Evolutionary conservation across 2,113 vertebrate genomes (phyloP), one percentile per base, ranked within the genome.

Genomic region (Rhegmatorhina hoffmannsi): DNA sequence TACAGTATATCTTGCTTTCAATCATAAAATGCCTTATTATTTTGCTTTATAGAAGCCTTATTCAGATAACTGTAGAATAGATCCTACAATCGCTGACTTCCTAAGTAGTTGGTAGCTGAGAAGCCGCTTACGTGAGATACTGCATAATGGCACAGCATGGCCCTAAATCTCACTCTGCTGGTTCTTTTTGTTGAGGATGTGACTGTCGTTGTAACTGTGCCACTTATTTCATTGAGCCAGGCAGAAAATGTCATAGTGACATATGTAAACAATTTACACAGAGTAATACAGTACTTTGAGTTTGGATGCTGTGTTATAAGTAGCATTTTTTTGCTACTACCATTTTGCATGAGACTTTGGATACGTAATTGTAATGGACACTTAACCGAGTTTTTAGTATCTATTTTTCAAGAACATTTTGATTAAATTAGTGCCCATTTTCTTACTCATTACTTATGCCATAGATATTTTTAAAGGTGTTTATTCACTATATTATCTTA

Each of bases 401-500:
- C 64, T 62, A 8, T 26, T 96, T 96, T 92, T 88, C 52, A 88
- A 92, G 66, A 96, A 84, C 28, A 25, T 95, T 97, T 97, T 95
- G 44, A 93, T 94, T 93, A 88, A 62, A 87, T 93, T 92, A 87
- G 40, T 94, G 28, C 63, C 53, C 4, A 3, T 76, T 93, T 96
- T 44, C 60, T 56, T 83, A 67, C 86, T 96, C 44, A 7, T 84
- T 90, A 47, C 62, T 96, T 95, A 84, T 81, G 50, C 50, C 73
- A 74, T 74, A 81, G 40, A 33, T 89, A 91, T 90, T 93, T 95
- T 93, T 81, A 31, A 9, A 46, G 78, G 44, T 92, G 64, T 97
- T 97, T 97, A 82, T 95, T 97, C 66, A 91, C 38, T 78, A 86
- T 75, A 77, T 95, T 85, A 49, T 77, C 62, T 64, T 91, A 91